Evolutionary conservation across 2,888 invertebrate genomes (phyloP).

Genomic region (Abrostola tripartita): DNA sequence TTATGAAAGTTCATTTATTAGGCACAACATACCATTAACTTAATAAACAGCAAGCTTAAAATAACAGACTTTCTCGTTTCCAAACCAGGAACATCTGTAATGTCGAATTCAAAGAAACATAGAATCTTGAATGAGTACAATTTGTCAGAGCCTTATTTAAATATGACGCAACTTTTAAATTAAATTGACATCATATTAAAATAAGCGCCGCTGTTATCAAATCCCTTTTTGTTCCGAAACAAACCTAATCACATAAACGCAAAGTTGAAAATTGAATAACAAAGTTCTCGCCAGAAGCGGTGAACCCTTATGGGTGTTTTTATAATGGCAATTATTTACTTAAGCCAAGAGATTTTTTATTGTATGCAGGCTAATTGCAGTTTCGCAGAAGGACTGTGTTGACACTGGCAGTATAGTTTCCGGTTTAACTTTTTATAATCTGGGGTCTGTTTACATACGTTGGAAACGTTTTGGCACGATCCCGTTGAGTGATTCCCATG

Average conservation of each 20-base stretch:
- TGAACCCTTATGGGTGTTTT: conserved; percentile 47
- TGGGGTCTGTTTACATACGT: conserved; percentile 66
- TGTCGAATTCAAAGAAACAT: conserved; percentile 6
- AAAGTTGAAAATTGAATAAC: conserved; percentile 39
- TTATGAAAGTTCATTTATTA: conserved; percentile 1
- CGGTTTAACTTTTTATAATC: conserved; percentile 71
- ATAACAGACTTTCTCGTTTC: conserved; percentile 16
- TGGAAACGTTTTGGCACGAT: conserved; percentile 70
- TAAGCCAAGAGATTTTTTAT: conserved; percentile 54
- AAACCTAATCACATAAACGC: conserved; percentile 15
- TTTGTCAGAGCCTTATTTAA: conserved; percentile 16
- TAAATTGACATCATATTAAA: conserved; percentile 22
- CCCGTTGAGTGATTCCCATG: conserved; percentile 63
- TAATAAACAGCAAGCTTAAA: conserved; percentile 3
- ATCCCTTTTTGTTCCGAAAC: conserved; percentile 10
- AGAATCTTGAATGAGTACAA: conserved; percentile 18
- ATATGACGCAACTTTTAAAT: conserved; percentile 30
- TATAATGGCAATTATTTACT: conserved; percentile 47
- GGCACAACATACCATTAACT: too few species aligned
- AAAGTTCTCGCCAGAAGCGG: conserved; percentile 18
- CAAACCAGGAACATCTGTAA: conserved; percentile 9
- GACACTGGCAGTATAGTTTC: conserved; percentile 74
- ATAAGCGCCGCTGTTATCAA: conserved; percentile 19
- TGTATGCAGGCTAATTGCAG: conserved; percentile 67
- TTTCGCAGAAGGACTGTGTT: conserved; percentile 81